Percentiles rank a stretch among this genome's conserved stretches.
Evolutionary conservation across 2,113 vertebrate genomes (phyloP).

Genomic region (Hemicordylus capensis): DNA sequence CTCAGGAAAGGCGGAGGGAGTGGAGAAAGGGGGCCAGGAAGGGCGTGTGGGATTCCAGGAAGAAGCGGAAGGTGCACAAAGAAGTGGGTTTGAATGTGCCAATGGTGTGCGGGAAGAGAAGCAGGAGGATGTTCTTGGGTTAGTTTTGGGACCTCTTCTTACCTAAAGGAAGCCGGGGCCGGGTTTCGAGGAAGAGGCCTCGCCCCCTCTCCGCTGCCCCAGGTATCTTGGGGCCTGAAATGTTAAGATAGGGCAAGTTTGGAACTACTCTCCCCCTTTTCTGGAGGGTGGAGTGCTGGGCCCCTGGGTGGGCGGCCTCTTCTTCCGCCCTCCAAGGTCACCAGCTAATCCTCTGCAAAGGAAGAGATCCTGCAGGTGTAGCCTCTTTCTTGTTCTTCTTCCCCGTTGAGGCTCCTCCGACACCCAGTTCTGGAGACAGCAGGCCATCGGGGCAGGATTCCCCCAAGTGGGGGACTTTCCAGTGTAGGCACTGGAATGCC

Average conservation of each 20-base stretch:
- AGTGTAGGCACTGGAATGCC: rapidly evolving
- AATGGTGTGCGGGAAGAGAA: neutral
- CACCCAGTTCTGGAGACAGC: neutral
- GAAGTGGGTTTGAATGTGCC: neutral
- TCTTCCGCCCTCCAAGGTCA: neutral
- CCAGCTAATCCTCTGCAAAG: too few relatives aligned
- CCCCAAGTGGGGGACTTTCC: neutral
- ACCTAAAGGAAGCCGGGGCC: neutral
- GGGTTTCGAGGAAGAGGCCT: neutral
- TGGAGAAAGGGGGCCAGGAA: neutral
- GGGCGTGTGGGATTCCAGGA: neutral
- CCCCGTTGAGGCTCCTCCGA: too few relatives aligned
- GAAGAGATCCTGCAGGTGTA: neutral
- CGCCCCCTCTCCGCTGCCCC: neutral
- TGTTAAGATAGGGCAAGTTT: neutral
- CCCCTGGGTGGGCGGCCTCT: neutral
- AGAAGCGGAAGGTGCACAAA: neutral
- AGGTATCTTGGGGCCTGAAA: neutral
- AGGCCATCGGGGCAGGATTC: too few relatives aligned
- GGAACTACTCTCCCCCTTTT: neutral
- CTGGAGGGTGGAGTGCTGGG: neutral
- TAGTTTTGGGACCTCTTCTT: neutral
- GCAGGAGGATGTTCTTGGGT: neutral
- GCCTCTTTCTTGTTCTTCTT: neutral
- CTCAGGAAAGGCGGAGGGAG: constrained; percentile 13